These are phyloP conservation scores for Poicephalus meyeri DNA, from an alignment of 2,113 vertebrate genomes.

Conservation along the genomic window DNA sequence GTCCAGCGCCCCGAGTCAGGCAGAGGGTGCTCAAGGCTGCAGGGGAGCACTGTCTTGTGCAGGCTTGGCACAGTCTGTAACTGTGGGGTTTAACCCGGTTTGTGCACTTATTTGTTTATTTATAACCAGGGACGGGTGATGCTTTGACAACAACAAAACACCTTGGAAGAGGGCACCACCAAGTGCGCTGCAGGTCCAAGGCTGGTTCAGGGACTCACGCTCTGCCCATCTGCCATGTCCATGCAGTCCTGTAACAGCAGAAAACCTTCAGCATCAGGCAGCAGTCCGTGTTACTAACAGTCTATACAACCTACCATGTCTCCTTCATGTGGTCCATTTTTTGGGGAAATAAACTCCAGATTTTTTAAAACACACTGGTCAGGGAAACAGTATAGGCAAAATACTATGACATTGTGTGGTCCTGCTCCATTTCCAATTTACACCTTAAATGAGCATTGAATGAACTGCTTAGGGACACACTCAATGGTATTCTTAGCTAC, in stretches of 20 bases:
- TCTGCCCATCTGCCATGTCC: neutral
- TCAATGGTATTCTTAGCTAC: neutral
- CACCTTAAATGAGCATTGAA: neutral
- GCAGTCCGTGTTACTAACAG: neutral
- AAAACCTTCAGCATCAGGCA: neutral
- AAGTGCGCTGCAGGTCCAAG: neutral
- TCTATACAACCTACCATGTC: neutral
- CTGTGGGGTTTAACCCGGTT: neutral
- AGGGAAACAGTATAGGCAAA: neutral
- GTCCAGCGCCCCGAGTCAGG: rapidly evolving
- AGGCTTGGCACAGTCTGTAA: neutral
- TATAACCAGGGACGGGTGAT: neutral
- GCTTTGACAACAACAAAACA: neutral
- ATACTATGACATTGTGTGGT: neutral
- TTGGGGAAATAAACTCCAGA: neutral
- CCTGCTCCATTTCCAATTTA: neutral
- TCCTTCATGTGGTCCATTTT: neutral
- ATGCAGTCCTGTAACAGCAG: neutral
- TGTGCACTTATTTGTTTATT: neutral
- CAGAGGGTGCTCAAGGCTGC: neutral
- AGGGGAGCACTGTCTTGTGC: neutral
- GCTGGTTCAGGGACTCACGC: neutral
- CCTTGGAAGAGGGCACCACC: neutral
- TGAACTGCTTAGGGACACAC: neutral
- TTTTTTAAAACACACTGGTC: neutral